phyloP scores from a whole-genome alignment of 1,140 invertebrate species.

The Formica exsecta region DNA sequence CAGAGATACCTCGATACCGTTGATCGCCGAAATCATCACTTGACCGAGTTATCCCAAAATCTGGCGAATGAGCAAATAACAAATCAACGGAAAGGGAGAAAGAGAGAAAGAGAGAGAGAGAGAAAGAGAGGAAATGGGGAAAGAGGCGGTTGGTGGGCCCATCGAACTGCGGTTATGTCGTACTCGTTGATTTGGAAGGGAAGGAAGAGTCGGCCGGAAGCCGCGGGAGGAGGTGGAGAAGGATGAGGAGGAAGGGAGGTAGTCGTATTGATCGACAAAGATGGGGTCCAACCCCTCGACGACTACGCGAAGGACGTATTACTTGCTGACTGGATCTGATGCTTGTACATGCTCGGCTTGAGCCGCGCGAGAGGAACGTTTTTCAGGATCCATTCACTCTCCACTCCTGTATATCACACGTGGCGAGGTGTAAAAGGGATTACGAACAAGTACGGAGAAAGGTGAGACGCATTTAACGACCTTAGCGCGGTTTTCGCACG shows the following conservation, averaged over 20 bases:
- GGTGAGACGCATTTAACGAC: slow-evolving; percentile 11
- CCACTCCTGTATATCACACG: not conserved
- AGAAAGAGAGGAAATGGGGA: too few species aligned
- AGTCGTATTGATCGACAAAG: slow-evolving; percentile 83
- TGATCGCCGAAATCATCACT: not conserved
- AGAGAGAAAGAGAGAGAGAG: too few species aligned
- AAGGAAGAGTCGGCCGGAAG: slow-evolving; percentile 57
- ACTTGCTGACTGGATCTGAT: slow-evolving; percentile 67
- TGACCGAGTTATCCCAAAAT: slow-evolving; percentile 38
- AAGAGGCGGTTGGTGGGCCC: not conserved
- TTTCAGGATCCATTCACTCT: slow-evolving; percentile 12
- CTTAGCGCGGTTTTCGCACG: slow-evolving; percentile 25
- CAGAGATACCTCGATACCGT: not conserved
- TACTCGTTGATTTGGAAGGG: slow-evolving; percentile 73
- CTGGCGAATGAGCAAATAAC: slow-evolving; percentile 21
- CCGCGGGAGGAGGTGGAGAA: too few species aligned
- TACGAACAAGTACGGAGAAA: not conserved
- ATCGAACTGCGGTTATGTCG: slow-evolving; percentile 45
- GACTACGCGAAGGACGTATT: slow-evolving; percentile 75
- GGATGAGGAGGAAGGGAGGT: slow-evolving; percentile 42
- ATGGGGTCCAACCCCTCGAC: slow-evolving; percentile 80
- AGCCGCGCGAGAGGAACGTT: not conserved
- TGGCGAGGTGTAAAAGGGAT: too few species aligned
- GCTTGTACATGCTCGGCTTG: slow-evolving; percentile 8
- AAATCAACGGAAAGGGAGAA: slow-evolving; percentile 28